Percentiles rank a stretch among this genome's conserved stretches.
Conservation (phyloP, 2,113 vertebrate species). For the Eurypyga helias region DNA sequence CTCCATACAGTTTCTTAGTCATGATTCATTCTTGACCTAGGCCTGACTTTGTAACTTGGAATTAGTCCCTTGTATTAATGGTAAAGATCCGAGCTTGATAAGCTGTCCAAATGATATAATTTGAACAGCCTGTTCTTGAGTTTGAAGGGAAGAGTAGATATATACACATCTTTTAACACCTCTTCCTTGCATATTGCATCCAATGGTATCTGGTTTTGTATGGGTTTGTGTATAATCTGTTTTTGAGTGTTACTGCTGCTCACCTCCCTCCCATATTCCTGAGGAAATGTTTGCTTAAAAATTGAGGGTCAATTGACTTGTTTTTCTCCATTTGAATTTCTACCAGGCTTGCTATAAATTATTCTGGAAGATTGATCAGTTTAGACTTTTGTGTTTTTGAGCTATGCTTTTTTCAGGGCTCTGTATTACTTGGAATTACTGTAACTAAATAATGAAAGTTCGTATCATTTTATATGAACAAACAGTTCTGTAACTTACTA, state of each 20-base stretch:
- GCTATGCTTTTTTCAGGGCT: background rate
- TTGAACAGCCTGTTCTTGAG: background rate
- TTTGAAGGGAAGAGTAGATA: background rate
- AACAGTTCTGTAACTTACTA: background rate
- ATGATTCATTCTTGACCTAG: background rate
- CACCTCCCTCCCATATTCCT: fast-evolving
- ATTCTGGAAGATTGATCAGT: background rate
- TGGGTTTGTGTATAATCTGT: background rate
- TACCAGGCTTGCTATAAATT: background rate
- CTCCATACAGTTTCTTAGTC: background rate
- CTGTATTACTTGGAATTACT: background rate
- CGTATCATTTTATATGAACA: background rate
- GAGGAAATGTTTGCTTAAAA: background rate
- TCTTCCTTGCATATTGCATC: background rate
- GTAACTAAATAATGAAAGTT: background rate
- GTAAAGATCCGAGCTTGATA: background rate
- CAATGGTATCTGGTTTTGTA: background rate
- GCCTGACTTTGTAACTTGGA: background rate
- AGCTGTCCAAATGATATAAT: background rate
- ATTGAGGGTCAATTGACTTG: background rate
- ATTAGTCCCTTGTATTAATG: background rate
- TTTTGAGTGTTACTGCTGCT: background rate
- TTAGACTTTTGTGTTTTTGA: background rate
- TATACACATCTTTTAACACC: background rate
- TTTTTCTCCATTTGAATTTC: background rate